Evolutionary conservation across 2,113 vertebrate species (phyloP).

Genomic region (Semicossyphus pulcher): DNA sequence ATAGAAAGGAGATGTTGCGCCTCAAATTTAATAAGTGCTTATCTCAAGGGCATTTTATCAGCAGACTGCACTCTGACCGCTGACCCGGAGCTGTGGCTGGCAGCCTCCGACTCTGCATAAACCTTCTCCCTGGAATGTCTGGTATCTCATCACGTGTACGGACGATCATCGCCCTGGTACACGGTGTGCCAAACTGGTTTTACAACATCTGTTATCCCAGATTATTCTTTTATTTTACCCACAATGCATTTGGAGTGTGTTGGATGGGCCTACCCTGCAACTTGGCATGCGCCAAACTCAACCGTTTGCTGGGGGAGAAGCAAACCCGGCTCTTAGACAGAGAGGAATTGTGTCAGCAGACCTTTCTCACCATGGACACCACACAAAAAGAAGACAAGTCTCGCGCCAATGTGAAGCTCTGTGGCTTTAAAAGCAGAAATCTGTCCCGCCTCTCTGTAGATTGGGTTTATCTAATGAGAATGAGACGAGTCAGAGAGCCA

Average conservation of each 20-base stretch:
- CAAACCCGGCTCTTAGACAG: slow-evolving; percentile 7
- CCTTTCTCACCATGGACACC: slow-evolving; percentile 19
- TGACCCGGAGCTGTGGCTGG: slow-evolving; percentile 35
- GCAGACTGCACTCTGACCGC: slow-evolving; percentile 27
- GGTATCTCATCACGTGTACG: slow-evolving; percentile 31
- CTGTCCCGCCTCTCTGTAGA: slow-evolving; percentile 42
- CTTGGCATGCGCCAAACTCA: slow-evolving; percentile 15
- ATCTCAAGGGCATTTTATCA: slow-evolving; percentile 50
- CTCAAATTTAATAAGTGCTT: slow-evolving; percentile 17
- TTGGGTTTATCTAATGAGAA: slow-evolving; percentile 66
- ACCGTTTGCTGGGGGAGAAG: slow-evolving; percentile 27
- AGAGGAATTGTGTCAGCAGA: slow-evolving; percentile 43
- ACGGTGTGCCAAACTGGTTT: slow-evolving; percentile 20
- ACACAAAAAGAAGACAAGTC: slow-evolving; percentile 41
- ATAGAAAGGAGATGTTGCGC: neutral
- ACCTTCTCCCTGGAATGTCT: slow-evolving; percentile 48
- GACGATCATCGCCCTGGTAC: neutral
- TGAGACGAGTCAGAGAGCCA: slow-evolving; percentile 44
- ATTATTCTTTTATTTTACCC: slow-evolving; percentile 14
- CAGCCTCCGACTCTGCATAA: slow-evolving; percentile 16
- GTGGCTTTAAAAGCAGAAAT: slow-evolving; percentile 57
- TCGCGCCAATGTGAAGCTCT: slow-evolving; percentile 10
- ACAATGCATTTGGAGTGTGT: slow-evolving; percentile 21
- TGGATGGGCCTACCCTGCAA: slow-evolving; percentile 20
- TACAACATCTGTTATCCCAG: slow-evolving; percentile 34